phyloP scores from a whole-genome alignment of 2,888 invertebrate species.

The Dorcus hopei region DNA sequence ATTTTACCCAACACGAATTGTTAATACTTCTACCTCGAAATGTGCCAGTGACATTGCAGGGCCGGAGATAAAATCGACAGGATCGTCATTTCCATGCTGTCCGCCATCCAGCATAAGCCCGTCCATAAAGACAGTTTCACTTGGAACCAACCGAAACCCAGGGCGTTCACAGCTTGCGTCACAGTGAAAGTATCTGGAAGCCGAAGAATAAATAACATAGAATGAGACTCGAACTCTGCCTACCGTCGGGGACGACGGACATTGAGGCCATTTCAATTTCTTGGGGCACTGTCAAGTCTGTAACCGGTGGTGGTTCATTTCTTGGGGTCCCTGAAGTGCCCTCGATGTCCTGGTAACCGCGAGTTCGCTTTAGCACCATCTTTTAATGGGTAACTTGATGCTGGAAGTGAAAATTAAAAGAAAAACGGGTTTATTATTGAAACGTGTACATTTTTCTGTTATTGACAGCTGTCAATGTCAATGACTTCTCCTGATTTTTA shows the following conservation, averaged over 20 bases:
- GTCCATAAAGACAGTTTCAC: conserved; percentile 81
- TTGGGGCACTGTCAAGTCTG: conserved; percentile 52
- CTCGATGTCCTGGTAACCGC: conserved; percentile 63
- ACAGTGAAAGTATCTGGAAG: conserved; percentile 77
- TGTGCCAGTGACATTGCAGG: conserved; percentile 91
- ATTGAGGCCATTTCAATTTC: conserved; percentile 78
- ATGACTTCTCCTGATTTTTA: not conserved
- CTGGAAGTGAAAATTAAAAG: no score
- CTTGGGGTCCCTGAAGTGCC: conserved; percentile 46
- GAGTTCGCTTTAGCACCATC: conserved; percentile 55
- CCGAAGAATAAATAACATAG: conserved; percentile 33
- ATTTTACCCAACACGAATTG: not conserved
- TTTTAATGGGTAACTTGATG: not conserved
- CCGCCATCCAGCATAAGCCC: conserved; percentile 93
- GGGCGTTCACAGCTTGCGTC: conserved; percentile 80
- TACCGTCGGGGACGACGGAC: conserved; percentile 78
- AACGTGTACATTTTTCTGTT: conserved; percentile 7
- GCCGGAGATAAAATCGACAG: conserved; percentile 90
- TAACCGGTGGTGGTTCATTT: conserved; percentile 49
- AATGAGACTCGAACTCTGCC: conserved; percentile 11
- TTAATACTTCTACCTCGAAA: conserved; percentile 58
- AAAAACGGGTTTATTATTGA: not conserved
- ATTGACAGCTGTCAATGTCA: not conserved
- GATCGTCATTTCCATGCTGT: conserved; percentile 98
- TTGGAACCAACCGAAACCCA: conserved; percentile 89